Evolutionary conservation across 2,888 invertebrate species (phyloP), one percentile per base, ranked within the genome.

Genomic region (Drosophila formosana): DNA sequence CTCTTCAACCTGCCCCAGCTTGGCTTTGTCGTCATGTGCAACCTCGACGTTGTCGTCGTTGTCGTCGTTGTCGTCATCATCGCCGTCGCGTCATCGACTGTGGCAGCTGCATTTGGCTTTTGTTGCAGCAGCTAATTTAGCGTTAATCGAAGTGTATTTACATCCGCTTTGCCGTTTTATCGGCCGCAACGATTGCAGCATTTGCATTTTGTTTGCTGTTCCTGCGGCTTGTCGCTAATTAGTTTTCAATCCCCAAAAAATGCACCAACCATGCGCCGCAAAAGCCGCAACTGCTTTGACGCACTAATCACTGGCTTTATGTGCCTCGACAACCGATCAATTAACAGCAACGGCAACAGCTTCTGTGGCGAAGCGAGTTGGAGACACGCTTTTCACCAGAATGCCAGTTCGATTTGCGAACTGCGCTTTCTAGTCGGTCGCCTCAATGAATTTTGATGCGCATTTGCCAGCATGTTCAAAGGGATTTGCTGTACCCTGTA

Each of bases 131-230:
- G 67, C 76, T 79, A 79, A 85, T 85, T 81, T 73, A 72, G 67
- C 76, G 63, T 71, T 85, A 85, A 81, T 76, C 76, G 79, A 85
- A 79, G 66, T 72, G 52, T 60, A 78, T 80, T 79, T 63, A 67
- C 72, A 67, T 67, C 67, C 51, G 69, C 47, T 66, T 47, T n/a
- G 26, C 28, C 47, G 3, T 0, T 47, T 39, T 13, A 18, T 32
- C 18, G 5, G 49, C 41, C 55, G 49, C 56, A 56, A 56, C 46
- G 56, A 56, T 56, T 56, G 46, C 46, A 57, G 55, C 61, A 67
- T 50, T 69, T 30, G 55, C 58, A 50, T 51, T 62, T 58, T 2
- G 45, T 62, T 58, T 2, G 45, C 32, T 55, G 32, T 53, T 53
- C 47, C 43, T 57, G 43, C 34, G 70, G 75, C 75, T 71, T 57